A percentile compares a stretch with the other conserved stretches of the same genome.
phyloP scores from a whole-genome alignment of 2,888 invertebrate species.

The Apoda limacodes region DNA sequence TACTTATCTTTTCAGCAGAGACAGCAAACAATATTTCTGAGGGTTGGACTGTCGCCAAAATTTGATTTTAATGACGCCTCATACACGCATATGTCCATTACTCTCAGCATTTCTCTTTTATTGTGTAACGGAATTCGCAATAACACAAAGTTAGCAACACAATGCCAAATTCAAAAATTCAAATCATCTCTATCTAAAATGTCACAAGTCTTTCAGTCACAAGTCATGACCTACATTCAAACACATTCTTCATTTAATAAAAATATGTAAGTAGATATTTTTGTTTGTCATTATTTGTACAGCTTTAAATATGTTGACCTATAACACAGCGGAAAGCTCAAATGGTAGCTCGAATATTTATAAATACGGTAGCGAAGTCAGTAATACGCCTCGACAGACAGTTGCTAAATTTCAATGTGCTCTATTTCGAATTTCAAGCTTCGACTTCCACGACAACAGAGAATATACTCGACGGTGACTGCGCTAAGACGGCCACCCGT shows the following conservation, averaged over 20 bases:
- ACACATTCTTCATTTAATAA: constrained; percentile 1
- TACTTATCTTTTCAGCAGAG: constrained; percentile 48
- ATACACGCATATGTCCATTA: constrained; percentile 50
- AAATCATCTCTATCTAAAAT: too few relatives aligned
- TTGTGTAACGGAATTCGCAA: too few relatives aligned
- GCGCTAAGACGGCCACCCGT: constrained; percentile 16
- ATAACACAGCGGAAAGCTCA: constrained; percentile 41
- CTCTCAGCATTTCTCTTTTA: constrained; percentile 33
- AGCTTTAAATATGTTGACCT: constrained; percentile 47
- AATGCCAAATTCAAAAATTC: too few relatives aligned
- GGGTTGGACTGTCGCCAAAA: constrained; percentile 54
- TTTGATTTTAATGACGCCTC: constrained; percentile 65
- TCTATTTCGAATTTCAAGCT: constrained; percentile 53
- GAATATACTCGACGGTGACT: constrained; percentile 35
- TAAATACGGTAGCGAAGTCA: constrained; percentile 54
- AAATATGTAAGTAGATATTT: constrained; percentile 15
- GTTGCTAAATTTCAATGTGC: constrained; percentile 67
- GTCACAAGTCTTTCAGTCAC: too few relatives aligned
- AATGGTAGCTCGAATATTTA: constrained; percentile 55
- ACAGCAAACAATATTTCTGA: constrained; percentile 55
- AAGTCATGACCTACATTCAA: too few relatives aligned
- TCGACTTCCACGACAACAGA: constrained; percentile 41
- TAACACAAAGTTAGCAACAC: too few relatives aligned
- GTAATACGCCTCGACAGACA: constrained; percentile 59
- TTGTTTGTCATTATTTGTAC: constrained; percentile 32